Base-by-base conservation (phyloP, 2,888 invertebrate species). In the Mycalesis mineus region DNA sequence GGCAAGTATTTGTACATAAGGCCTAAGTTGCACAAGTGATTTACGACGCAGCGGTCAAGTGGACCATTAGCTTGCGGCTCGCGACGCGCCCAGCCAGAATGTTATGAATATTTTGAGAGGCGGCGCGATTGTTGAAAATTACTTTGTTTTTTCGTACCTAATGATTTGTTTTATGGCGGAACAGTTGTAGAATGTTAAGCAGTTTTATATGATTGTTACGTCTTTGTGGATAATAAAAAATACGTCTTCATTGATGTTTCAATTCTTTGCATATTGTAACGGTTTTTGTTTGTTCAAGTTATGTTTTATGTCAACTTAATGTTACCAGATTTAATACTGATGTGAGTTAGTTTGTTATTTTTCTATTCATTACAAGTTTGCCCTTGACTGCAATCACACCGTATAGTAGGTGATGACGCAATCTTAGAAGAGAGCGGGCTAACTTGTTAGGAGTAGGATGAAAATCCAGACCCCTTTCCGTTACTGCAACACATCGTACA, bases 151-250 rank as follows among this genome's bases (percentile, higher is more conserved):
- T 49, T 57, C 22, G 33, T 52, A 50, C 57, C 40, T 41, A 48
- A 57, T 53, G 58, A 58, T 61, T 58, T 58, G 44, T 56, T 57
- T 61, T 53, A 57, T 33, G 47, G 49, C 45, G 42, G 40, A 45
- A 56, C 58, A 44, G 51, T 58, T 56, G 48, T 41, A 36, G 59
- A 51, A 29, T 58, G 48, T 44, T 44, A 49, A 60, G 52, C 48
- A 37, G 37, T 15, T 52, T 31, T 45, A 47, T 47, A 47, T 33
- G 47, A 47, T 11, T 47, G 15, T 11, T 11, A 36, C 1, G 11
- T 36, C 36, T 36, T 11, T 11, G 36, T 11, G 11, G 11, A 11
- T 11, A 36, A 9, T 4, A 36, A 36, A 11, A 11, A 33, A 33
- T 7, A 33, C 33, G 33, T 33, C 36, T 11, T 36, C 36, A 36